Evolutionary conservation across 1,140 invertebrate genomes (phyloP), one percentile per base, ranked within the genome.

Genomic region (Platyscapa corneri): DNA sequence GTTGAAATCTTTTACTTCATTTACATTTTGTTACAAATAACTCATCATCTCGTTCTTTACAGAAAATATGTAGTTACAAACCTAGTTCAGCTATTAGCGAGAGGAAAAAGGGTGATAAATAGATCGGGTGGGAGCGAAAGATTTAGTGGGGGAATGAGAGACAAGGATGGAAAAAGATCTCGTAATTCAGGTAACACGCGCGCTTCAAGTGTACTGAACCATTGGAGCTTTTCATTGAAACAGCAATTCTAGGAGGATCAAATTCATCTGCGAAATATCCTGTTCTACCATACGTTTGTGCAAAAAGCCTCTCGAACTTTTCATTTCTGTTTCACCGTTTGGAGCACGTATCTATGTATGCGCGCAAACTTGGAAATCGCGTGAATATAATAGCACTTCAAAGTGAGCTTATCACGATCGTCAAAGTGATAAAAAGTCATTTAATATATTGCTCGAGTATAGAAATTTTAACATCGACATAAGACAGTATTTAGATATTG

Each of bases 291-390:
- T 39, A 70, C 32, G 32, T 20, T 16, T 32, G 67, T 7, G 32
- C 14, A 70, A 70, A 70, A 16, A 37, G 42, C 42, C 42, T 75
- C 27, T 42, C 72, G 39, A 75, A 46, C 72, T 75, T 75, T 75
- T 75, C 37, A 49, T 37, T 70, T 37, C 32, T 34, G 67, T 37
- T 70, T 37, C 67, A 8, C 39, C 72, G 23, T 75, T 12, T 46
- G 72, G 72, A 75, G 49, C 46, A 30, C 6, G 1, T 70, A 34
- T 37, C 20, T 70, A 34, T 37, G 67, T 70, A 70, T 70, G 67
- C 67, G 32, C 67, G 23, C 16, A 32, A 34, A 70, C 67, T 70
- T 5, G 67, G 37, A 70, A 37, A 70, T 70, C 67, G 67, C 67
- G 67, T 70, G 67, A 34, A 34, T 37, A 70, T 37, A 70, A 70